phyloP scores from a whole-genome alignment of 2,797 vertebrate genomes.

The Rachycentron canadum region DNA sequence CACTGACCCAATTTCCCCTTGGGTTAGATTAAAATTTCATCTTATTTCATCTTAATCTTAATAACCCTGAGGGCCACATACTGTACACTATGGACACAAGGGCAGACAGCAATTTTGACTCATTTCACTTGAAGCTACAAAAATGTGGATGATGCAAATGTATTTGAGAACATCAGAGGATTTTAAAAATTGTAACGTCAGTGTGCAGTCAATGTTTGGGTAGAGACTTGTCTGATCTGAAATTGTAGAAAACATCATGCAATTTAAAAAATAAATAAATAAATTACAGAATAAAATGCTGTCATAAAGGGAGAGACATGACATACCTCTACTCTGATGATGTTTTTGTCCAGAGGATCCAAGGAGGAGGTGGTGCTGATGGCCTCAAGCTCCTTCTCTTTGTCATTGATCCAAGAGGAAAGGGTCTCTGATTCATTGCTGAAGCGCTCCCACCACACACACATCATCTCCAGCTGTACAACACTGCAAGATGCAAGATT shows the following conservation, averaged over 20 bases:
- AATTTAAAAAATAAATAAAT: slow-evolving; percentile 9
- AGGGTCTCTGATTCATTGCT: slow-evolving; percentile 88
- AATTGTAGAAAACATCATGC: neutral
- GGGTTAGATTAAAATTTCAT: slow-evolving; percentile 62
- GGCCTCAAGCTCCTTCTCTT: slow-evolving; percentile 87
- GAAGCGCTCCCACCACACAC: slow-evolving; percentile 91
- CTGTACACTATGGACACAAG: slow-evolving; percentile 29
- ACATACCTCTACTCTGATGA: slow-evolving; percentile 88
- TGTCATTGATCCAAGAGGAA: slow-evolving; percentile 90
- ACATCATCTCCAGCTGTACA: slow-evolving; percentile 92
- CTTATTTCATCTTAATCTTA: slow-evolving; percentile 61
- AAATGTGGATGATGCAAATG: slow-evolving; percentile 21
- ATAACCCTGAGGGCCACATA: slow-evolving; percentile 38
- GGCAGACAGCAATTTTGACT: slow-evolving; percentile 30
- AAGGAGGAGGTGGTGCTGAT: slow-evolving; percentile 80
- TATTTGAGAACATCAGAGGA: slow-evolving; percentile 19
- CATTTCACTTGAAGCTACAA: slow-evolving; percentile 16
- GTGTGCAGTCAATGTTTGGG: neutral
- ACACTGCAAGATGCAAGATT: slow-evolving; percentile 80
- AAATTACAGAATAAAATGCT: neutral
- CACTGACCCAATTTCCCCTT: slow-evolving; percentile 50
- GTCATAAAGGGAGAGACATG: neutral
- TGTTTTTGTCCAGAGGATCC: slow-evolving; percentile 88
- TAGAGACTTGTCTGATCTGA: neutral
- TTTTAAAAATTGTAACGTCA: neutral